Evolutionary conservation across 2,797 vertebrate genomes (phyloP).

Genomic region (Poliocrania exsul): DNA sequence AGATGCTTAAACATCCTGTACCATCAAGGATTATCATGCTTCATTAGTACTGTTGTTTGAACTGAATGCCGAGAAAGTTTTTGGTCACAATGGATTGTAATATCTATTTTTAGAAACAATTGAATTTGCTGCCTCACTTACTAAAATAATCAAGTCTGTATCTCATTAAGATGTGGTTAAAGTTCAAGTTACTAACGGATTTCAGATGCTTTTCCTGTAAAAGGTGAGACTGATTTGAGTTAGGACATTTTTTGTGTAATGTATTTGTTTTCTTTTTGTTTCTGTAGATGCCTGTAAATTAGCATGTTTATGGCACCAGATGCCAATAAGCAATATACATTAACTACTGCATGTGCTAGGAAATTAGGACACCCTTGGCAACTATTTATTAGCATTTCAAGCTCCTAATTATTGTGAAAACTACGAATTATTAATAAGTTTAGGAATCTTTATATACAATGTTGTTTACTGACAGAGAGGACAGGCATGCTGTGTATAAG

Average conservation of each 20-base stretch:
- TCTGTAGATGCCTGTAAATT: not conserved
- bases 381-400: not conserved
- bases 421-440: not conserved
- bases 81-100: conserved; percentile 10
- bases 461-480: not conserved
- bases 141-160: not conserved
- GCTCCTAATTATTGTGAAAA: not conserved
- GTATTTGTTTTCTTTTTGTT: not conserved
- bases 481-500: not conserved
- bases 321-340: not conserved
- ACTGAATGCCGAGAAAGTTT: conserved; percentile 18
- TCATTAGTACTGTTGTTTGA: conserved; percentile 36
- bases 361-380: not conserved
- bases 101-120: conserved; percentile 49
- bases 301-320: not conserved
- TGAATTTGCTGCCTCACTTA: not conserved
- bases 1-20: conserved; percentile 12
- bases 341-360: not conserved
- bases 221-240: not conserved
- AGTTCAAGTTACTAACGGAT: conserved; percentile 44
- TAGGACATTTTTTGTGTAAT: not conserved
- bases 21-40: conserved; percentile 11
- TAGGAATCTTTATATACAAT: not conserved
- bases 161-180: conserved; percentile 15
- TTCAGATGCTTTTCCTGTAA: conserved; percentile 37